Conservation (phyloP, 1,140 invertebrate species). For the Drosophila cardini region DNA sequence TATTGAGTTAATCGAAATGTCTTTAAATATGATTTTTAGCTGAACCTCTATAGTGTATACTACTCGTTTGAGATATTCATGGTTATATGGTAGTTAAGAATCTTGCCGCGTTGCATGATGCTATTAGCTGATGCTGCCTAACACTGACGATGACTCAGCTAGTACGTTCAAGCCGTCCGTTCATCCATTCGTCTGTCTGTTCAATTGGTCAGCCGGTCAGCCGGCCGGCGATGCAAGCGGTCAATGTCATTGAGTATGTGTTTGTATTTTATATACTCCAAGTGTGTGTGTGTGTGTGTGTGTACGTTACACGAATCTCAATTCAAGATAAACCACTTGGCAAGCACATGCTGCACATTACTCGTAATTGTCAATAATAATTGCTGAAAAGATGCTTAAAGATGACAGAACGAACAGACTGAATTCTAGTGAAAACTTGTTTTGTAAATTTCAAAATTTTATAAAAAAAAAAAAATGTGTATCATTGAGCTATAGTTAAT, state of each 20-base stretch:
- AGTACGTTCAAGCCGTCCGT: neutral
- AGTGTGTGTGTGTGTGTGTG: slow-evolving; percentile 1
- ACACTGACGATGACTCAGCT: slow-evolving; percentile 69
- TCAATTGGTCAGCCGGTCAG: slow-evolving; percentile 14
- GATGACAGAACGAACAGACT: slow-evolving; percentile 9
- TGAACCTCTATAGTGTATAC: neutral
- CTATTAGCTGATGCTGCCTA: neutral
- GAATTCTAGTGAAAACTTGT: neutral
- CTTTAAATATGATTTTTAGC: too few species aligned
- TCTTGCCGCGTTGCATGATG: slow-evolving; percentile 32
- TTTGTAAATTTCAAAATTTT: neutral
- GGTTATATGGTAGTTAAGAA: slow-evolving; percentile 4
- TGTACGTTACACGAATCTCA: slow-evolving; percentile 50
- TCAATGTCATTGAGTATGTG: slow-evolving; percentile 64
- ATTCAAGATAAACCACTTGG: slow-evolving; percentile 71
- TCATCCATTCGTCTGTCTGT: neutral
- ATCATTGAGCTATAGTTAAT: too few species aligned
- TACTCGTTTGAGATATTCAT: neutral
- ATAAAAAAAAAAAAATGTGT: neutral
- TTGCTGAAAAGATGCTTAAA: slow-evolving; percentile 55
- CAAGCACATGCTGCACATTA: slow-evolving; percentile 64
- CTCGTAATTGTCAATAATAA: slow-evolving; percentile 64
- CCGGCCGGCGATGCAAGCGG: slow-evolving; percentile 73
- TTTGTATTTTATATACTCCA: neutral
- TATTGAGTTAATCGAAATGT: too few species aligned